Percentiles rank a stretch among this genome's conserved stretches.
Conservation (phyloP, 2,888 invertebrate genomes). For the Horisme vitalbata region DNA sequence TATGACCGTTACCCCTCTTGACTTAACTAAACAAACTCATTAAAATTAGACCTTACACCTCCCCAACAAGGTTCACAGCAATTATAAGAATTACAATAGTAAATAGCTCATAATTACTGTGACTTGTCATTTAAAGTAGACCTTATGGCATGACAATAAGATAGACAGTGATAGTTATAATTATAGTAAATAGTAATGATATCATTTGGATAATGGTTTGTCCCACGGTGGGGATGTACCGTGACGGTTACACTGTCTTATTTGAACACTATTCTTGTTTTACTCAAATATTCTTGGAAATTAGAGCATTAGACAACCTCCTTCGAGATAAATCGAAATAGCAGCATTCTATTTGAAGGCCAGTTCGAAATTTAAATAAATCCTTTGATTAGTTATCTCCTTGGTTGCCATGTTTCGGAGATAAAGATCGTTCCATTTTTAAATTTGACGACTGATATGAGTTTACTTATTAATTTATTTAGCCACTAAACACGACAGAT, state of each 20-base stretch:
- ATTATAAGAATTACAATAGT: constrained; percentile 25
- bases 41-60: constrained; percentile 30
- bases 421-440: too few relatives aligned
- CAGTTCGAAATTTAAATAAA: too few relatives aligned
- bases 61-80: constrained; percentile 29
- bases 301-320: too few relatives aligned
- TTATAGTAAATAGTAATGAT: neutral
- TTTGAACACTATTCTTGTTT: constrained; percentile 20
- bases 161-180: constrained; percentile 6
- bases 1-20: constrained; percentile 6
- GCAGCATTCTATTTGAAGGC: too few relatives aligned
- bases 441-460: too few relatives aligned
- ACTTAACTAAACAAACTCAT: constrained; percentile 26
- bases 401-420: too few relatives aligned
- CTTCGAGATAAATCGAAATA: too few relatives aligned
- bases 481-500: too few relatives aligned
- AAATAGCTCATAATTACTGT: constrained; percentile 15
- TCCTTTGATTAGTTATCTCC: too few relatives aligned
- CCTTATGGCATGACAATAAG: constrained; percentile 3
- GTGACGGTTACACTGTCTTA: constrained; percentile 19
- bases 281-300: too few relatives aligned
- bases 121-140: constrained; percentile 6
- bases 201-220: constrained; percentile 27
- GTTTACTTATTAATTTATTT: too few relatives aligned
- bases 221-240: constrained; percentile 37